These are phyloP conservation scores for Acromyrmex echinatior DNA, from an alignment of 1,140 invertebrate species.

Conservation along the genomic window DNA sequence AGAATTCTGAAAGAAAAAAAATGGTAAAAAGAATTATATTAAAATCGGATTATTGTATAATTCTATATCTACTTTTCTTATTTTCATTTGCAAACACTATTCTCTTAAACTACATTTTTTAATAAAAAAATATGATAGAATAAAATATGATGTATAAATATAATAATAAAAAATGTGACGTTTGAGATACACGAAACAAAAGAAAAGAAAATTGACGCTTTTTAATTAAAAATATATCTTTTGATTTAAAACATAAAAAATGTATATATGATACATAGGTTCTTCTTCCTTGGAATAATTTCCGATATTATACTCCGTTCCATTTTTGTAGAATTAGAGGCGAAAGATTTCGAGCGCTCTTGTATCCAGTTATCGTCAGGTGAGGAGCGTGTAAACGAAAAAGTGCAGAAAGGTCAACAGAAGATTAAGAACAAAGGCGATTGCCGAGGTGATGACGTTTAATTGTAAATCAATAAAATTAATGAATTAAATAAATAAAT, in stretches of 20 bases:
- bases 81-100: not conserved
- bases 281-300: not conserved
- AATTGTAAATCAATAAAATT: conserved; percentile 87
- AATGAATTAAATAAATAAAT: conserved; percentile 87
- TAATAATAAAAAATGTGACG: not conserved
- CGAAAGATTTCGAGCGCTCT: conserved; percentile 35
- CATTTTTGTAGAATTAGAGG: not conserved
- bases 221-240: not conserved
- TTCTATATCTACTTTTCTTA: not conserved
- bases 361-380: not conserved
- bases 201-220: not conserved
- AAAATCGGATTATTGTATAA: not conserved
- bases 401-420: conserved; percentile 72
- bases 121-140: not conserved
- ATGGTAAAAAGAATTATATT: not conserved
- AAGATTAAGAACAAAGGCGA: conserved; percentile 79
- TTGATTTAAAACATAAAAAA: not conserved
- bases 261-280: not conserved
- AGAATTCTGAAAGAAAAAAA: not conserved
- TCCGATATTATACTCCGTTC: not conserved
- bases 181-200: not conserved
- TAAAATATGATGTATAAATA: not conserved
- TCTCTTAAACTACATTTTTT: not conserved
- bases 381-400: conserved; percentile 1
- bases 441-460: conserved; percentile 84